Conservation (phyloP, 2,888 invertebrate genomes). For the Eupithecia vulgata region DNA sequence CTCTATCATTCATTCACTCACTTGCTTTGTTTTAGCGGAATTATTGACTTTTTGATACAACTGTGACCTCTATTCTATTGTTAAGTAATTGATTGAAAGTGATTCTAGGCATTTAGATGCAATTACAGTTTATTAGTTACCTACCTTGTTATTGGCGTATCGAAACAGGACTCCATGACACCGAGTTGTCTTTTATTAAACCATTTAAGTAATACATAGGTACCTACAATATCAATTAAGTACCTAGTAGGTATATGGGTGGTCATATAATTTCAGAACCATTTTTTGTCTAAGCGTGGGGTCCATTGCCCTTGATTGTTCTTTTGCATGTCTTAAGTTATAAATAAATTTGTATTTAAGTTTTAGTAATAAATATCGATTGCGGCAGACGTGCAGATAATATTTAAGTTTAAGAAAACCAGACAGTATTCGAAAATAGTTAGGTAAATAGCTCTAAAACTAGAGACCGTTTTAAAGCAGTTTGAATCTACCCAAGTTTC, state of each 20-base stretch:
- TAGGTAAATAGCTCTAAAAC: no score
- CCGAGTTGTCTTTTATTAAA: not conserved
- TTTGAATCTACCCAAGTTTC: not conserved
- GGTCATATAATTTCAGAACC: not conserved
- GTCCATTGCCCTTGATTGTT: not conserved
- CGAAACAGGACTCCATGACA: not conserved
- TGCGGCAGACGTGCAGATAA: no score
- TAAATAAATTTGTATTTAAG: not conserved
- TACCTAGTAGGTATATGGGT: not conserved
- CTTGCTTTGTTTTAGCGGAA: slow-evolving; percentile 50
- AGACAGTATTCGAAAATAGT: no score
- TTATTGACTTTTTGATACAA: slow-evolving; percentile 48
- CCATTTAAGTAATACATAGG: not conserved
- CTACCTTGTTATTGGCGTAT: not conserved
- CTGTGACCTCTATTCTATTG: slow-evolving; percentile 10
- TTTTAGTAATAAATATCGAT: not conserved
- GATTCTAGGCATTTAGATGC: not conserved
- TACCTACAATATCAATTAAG: not conserved
- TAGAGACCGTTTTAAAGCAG: no score
- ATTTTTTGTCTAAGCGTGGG: not conserved
- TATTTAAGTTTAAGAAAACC: not conserved
- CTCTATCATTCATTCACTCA: slow-evolving; percentile 49
- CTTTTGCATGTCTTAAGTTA: not conserved
- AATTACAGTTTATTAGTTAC: not conserved
- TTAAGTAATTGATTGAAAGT: not conserved